Conservation (phyloP, 1,140 invertebrate species). For the Drosophila sturtevanti region DNA sequence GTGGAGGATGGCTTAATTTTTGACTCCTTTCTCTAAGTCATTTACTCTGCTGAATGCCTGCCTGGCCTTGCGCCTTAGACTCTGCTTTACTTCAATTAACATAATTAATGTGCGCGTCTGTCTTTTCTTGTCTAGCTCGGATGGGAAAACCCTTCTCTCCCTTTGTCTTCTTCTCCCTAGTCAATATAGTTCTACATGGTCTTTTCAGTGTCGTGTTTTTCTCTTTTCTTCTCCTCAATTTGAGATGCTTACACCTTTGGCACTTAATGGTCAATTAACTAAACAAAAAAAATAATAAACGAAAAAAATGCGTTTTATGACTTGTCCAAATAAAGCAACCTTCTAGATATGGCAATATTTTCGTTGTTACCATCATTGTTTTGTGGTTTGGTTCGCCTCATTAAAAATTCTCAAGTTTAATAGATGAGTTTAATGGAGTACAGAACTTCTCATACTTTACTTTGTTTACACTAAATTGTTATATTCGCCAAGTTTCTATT, state of each 20-base stretch:
- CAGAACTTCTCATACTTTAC: neutral
- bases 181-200: neutral
- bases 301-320: conserved; percentile 9
- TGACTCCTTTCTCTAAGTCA: conserved; percentile 3
- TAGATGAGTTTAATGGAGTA: neutral
- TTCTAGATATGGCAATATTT: conserved; percentile 5
- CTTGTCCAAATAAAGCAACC: neutral
- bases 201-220: conserved; percentile 4
- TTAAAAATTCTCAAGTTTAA: conserved; percentile 1
- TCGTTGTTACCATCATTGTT: neutral
- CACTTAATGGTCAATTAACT: conserved; percentile 18
- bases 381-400: neutral
- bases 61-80: conserved; percentile 29
- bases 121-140: conserved; percentile 11
- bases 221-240: conserved; percentile 13
- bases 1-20: conserved; percentile 39
- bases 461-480: neutral
- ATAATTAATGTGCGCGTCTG: conserved; percentile 67
- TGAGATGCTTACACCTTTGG: conserved; percentile 15
- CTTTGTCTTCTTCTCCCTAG: neutral
- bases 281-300: conserved; percentile 5
- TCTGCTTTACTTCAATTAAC: conserved; percentile 72
- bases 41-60: conserved; percentile 1
- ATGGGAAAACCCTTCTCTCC: neutral
- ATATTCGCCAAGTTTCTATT: neutral